Conservation (phyloP, 92 coral and sea anemone species). For the Porites rus region DNA sequence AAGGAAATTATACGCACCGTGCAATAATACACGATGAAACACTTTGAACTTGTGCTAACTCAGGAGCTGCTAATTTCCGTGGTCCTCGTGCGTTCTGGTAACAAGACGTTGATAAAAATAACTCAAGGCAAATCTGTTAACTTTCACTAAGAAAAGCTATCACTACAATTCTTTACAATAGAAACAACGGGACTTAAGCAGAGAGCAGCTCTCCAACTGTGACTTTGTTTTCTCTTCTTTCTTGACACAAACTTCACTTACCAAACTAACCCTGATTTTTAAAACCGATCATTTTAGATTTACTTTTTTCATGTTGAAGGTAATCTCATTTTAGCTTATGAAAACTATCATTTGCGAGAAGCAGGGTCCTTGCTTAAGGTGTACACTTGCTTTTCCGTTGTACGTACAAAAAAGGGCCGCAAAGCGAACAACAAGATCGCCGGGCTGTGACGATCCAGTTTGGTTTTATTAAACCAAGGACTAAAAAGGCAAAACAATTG, state of each 20-base stretch:
- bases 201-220: slow-evolving; percentile 24
- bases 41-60: background rate
- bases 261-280: background rate
- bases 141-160: slow-evolving; percentile 20
- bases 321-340: too few relatives aligned
- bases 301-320: background rate
- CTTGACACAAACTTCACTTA: background rate
- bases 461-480: background rate
- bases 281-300: background rate
- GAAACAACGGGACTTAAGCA: slow-evolving; percentile 27
- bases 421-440: background rate
- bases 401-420: background rate
- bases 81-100: background rate
- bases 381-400: background rate
- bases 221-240: background rate
- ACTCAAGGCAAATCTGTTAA: slow-evolving; percentile 2
- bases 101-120: slow-evolving; percentile 19
- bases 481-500: slow-evolving; percentile 21
- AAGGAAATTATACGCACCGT: background rate
- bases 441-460: slow-evolving; percentile 10
- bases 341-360: background rate
- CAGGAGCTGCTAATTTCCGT: background rate
- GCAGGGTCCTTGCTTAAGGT: too few relatives aligned
- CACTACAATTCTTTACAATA: slow-evolving; percentile 37
- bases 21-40: background rate